phyloP scores from a whole-genome alignment of 1,140 invertebrate species.

The Carposina sasakii region DNA sequence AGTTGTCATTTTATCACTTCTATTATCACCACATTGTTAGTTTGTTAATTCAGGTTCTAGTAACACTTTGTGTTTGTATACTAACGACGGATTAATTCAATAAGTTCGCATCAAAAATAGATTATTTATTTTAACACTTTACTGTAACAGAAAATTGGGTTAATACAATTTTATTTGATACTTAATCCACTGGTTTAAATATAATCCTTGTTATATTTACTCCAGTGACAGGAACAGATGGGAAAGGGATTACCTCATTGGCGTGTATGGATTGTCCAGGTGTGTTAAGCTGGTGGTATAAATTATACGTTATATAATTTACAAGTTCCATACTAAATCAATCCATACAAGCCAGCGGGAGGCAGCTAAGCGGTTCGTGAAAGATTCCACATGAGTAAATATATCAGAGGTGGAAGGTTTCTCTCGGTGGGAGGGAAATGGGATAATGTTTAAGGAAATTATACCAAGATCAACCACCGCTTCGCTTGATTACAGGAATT shows the following conservation, averaged over 20 bases:
- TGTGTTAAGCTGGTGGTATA: too few relatives aligned
- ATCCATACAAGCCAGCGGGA: conserved; percentile 18
- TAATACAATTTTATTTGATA: too few relatives aligned
- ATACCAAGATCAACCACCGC: conserved; percentile 52
- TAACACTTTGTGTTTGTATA: conserved; percentile 68
- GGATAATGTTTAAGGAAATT: conserved; percentile 35
- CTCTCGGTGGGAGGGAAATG: conserved; percentile 32
- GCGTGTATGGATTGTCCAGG: too few relatives aligned
- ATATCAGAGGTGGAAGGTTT: conserved; percentile 68
- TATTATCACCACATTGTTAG: conserved; percentile 35
- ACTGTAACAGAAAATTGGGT: conserved; percentile 42
- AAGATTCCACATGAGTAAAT: too few relatives aligned
- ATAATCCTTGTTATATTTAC: conserved; percentile 52
- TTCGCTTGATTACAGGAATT: conserved; percentile 55
- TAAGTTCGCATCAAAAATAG: conserved; percentile 63
- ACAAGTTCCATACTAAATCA: background rate
- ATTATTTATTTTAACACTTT: conserved; percentile 58
- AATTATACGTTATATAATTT: background rate
- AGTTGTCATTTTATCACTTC: conserved; percentile 53
- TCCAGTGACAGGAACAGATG: conserved; percentile 29
- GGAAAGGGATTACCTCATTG: conserved; percentile 49
- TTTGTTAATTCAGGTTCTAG: conserved; percentile 45
- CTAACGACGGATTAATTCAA: conserved; percentile 63
- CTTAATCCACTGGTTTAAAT: conserved; percentile 40
- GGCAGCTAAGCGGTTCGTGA: conserved; percentile 65